These are phyloP conservation scores for Macrostomum lignano DNA, from an alignment of 1,140 invertebrate species.

Conservation along the genomic window DNA sequence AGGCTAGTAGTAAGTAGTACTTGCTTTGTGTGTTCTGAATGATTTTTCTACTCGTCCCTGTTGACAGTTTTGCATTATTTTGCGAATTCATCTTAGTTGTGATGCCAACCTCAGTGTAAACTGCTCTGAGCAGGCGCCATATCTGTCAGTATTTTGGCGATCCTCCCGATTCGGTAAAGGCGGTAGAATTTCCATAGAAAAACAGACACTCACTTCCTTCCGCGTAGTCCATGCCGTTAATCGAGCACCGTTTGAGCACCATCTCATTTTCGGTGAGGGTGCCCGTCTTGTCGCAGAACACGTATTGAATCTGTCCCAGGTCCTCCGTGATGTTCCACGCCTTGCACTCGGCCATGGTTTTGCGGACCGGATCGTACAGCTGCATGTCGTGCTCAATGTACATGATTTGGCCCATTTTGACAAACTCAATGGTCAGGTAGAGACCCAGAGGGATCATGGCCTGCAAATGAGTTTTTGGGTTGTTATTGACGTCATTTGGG, in stretches of 20 bases:
- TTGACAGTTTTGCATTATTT: no score
- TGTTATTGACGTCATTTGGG: neutral
- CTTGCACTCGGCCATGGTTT: constrained; percentile 63
- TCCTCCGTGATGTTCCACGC: constrained; percentile 89
- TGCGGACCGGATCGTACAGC: constrained; percentile 46
- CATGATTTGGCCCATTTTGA: constrained; percentile 75
- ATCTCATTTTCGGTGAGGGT: constrained; percentile 90
- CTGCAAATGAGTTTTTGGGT: constrained; percentile 24
- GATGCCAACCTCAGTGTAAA: no score
- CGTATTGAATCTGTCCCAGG: constrained; percentile 65
- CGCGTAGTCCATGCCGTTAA: constrained; percentile 66
- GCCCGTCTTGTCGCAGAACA: constrained; percentile 89
- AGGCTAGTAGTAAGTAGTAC: no score
- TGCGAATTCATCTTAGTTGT: no score
- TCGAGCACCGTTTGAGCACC: constrained; percentile 58
- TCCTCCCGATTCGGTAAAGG: no score
- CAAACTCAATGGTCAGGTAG: constrained; percentile 83
- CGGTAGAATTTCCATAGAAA: no score
- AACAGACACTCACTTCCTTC: no score
- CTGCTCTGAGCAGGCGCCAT: no score
- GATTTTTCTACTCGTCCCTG: no score
- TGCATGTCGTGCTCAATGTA: constrained; percentile 67
- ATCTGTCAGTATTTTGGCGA: no score
- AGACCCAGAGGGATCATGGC: constrained; percentile 84
- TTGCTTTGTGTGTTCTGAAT: no score